Evolutionary conservation across 2,888 invertebrate species (phyloP), one percentile per base, ranked within the genome.

Genomic region (Clitarchus hookeri): DNA sequence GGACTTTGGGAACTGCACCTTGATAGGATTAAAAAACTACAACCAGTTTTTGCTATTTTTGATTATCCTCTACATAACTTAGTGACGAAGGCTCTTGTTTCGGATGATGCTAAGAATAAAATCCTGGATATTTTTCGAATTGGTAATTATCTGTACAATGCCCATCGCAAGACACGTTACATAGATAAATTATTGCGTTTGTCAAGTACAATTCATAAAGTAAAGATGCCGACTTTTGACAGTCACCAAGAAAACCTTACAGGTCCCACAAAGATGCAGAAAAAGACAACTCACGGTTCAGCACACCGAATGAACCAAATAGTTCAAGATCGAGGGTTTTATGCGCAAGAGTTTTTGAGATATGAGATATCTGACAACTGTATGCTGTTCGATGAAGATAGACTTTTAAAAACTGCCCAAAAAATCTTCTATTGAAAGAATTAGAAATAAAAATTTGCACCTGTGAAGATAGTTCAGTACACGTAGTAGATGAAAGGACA

Each of bases 1-100:
- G 78, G 78, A 78, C 78, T 78, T 78, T 78, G 78, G 2, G n/a
- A 78, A 78, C 78, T 78, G 78, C 78, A 6, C 78, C 78, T 78
- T 78, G 78, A 78, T 78, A 78, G 16, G 11, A 23, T 78, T 78
- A 11, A 78, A 78, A 78, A 78, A 78, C 78, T 78, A 0, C 2
- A 78, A 26, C 78, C 26, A 0, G 26, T 78, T 78, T 78, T 78
- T 23, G 0, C 9, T 12, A 23, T 78, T 0, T 78, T 78, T 78
- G 78, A 78, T 26, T 78, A 23, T 23, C 78, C 78, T 78, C 78
- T 78, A 78, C 78, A 78, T 78, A 19, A 78, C n/a, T n/a, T n/a
- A n/a, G n/a, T n/a, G n/a, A n/a, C n/a, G n/a, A n/a, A n/a, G n/a
- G n/a, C n/a, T n/a, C 26, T 78, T 78, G 78, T 78, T 25, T 25